Conservation (phyloP, 2,888 invertebrate species). For the Halictus quadricinctus region DNA sequence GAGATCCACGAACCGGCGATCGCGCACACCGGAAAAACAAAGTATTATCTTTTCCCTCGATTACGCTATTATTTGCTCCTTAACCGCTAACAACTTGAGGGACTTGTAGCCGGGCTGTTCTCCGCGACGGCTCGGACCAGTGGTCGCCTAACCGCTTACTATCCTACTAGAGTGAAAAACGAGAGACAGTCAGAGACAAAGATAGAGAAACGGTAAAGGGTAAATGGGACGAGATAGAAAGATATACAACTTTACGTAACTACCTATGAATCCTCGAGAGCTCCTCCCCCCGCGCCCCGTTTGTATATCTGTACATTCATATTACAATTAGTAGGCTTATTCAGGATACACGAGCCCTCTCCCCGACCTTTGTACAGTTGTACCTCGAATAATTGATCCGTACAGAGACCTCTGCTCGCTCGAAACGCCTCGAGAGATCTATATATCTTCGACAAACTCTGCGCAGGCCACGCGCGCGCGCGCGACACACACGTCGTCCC, state of each 20-base stretch:
- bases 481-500: neutral
- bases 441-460: neutral
- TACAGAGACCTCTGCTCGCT: conserved; percentile 35
- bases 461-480: neutral
- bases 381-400: conserved; percentile 62
- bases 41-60: conserved; percentile 27
- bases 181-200: conserved; percentile 23
- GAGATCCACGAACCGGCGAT: neutral
- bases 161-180: conserved; percentile 24
- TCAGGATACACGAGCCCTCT: conserved; percentile 30
- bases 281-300: neutral
- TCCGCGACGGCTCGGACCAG: conserved; percentile 30
- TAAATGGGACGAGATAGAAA: conserved; percentile 25
- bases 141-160: conserved; percentile 5
- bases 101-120: conserved; percentile 70
- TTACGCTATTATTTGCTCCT: conserved; percentile 66
- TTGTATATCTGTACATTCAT: conserved; percentile 41
- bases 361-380: conserved; percentile 58
- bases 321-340: conserved; percentile 33
- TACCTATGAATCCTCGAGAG: conserved; percentile 36
- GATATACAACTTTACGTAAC: conserved; percentile 35
- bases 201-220: conserved; percentile 12
- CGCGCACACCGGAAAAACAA: neutral
- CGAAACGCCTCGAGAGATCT: neutral
- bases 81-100: conserved; percentile 73